Evolutionary conservation across 2,797 vertebrate species (phyloP).

Genomic region (Parauchenoglanis ngamensis): DNA sequence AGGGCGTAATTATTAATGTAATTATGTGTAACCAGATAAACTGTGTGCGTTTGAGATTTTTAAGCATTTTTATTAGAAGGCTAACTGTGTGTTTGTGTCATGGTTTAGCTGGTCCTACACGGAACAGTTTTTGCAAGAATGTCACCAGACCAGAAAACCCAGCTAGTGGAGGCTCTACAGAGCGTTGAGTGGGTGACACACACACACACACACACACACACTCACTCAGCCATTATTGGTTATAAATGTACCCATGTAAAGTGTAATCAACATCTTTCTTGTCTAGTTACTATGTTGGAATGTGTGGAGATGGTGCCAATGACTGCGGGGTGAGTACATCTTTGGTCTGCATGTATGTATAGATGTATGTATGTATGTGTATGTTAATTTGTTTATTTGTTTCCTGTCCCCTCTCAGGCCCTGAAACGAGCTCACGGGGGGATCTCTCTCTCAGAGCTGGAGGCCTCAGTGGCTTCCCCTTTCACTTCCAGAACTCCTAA

Average conservation of each 20-base stretch:
- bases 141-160: conserved; percentile 98
- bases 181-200: conserved; percentile 89
- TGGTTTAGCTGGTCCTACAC: conserved; percentile 86
- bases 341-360: neutral
- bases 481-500: conserved; percentile 95
- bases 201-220: neutral
- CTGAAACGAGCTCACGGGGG: conserved; percentile 94
- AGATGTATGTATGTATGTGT: neutral
- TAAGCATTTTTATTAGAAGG: conserved; percentile 5
- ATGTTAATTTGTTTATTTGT: neutral
- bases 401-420: conserved; percentile 73
- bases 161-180: conserved; percentile 92
- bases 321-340: conserved; percentile 91
- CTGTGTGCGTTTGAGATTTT: neutral
- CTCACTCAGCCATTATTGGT: neutral
- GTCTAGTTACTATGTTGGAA: conserved; percentile 93
- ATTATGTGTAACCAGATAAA: neutral
- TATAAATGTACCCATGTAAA: neutral
- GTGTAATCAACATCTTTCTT: neutral
- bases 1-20: too few species aligned
- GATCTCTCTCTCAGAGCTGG: conserved; percentile 95
- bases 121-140: conserved; percentile 97
- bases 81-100: conserved; percentile 32
- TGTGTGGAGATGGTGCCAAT: conserved; percentile 98
- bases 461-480: conserved; percentile 96